Evolutionary conservation across 2,888 invertebrate species (phyloP), one percentile per base, ranked within the genome.

Genomic region (Ennomos fuscantarius): DNA sequence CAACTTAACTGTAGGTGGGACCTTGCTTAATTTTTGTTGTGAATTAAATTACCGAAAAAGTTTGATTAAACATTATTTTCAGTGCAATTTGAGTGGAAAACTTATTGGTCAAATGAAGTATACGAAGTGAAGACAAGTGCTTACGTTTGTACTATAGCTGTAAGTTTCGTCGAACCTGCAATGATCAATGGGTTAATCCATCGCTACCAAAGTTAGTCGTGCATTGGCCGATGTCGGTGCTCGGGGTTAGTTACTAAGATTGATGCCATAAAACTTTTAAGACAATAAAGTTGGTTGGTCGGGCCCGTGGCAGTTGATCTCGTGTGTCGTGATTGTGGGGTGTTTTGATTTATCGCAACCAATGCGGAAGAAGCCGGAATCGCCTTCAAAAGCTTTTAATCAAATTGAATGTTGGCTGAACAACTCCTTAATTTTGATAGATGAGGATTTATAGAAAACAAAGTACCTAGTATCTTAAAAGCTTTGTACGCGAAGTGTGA

Each of bases 281-380:
- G 80, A 84, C 83, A 85, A 79, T 83, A 83, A 86, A 86, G 74
- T 86, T 78, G 68, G 63, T 59, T 73, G 73, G 45, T 45, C 13
- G 31, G 9, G 42, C 33, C 33, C 50, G 51, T 64, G 73, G 73
- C 82, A 84, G 82, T 85, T 83, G 84, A 84, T 83, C 82, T 77
- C 75, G 85, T 81, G 83, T 86, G 84, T 84, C 84, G 79, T 74
- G 71, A 79, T 74, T 83, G 77, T 85, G 85, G 69, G 71, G 85
- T 87, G 87, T 89, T 89, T 83, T 87, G 86, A 88, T 87, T 87
- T 87, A 89, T 84, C 78, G 71, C 73, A 71, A 66, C 68, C 64
- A 64, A 54, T 35, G 56, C 62, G 69, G 58, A 65, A 69, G 74
- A 69, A 79, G 74, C 75, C 76, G 75, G 76, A 78, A 75, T 79